Evolutionary conservation across 2,113 vertebrate species (phyloP).

Genomic region (Etheostoma spectabile): DNA sequence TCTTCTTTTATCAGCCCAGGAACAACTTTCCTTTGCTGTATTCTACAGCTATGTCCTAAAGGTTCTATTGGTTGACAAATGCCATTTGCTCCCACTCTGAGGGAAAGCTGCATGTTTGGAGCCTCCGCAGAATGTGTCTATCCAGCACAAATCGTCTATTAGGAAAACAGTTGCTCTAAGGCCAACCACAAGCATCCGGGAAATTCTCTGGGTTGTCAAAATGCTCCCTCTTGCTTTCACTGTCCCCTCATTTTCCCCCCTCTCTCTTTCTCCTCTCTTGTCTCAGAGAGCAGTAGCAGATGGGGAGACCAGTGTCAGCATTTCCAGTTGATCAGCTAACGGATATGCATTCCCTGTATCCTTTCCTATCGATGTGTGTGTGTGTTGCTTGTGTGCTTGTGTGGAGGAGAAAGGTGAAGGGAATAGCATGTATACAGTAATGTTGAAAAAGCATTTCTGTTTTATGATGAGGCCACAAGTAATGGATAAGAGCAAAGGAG

Average conservation of each 20-base stretch:
- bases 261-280: not conserved
- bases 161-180: constrained; percentile 66
- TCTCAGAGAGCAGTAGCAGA: constrained; percentile 55
- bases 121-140: constrained; percentile 66
- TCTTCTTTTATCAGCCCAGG: not conserved
- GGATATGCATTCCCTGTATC: constrained; percentile 69
- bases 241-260: constrained; percentile 4
- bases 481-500: constrained; percentile 38
- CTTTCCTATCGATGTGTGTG: constrained; percentile 44
- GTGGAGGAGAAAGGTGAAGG: constrained; percentile 58
- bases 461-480: constrained; percentile 58
- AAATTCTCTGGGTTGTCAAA: constrained; percentile 64
- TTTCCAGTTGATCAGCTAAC: constrained; percentile 78
- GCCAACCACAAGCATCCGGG: constrained; percentile 67
- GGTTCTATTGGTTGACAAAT: constrained; percentile 37
- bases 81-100: constrained; percentile 31
- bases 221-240: constrained; percentile 30
- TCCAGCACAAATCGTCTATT: constrained; percentile 66
- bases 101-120: constrained; percentile 55
- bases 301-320: constrained; percentile 68
- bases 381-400: constrained; percentile 23
- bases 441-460: constrained; percentile 57
- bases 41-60: constrained; percentile 12
- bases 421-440: constrained; percentile 54
- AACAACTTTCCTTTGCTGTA: constrained; percentile 5